Conservation (phyloP, 2,113 vertebrate species). For the Cettia cetti region DNA sequence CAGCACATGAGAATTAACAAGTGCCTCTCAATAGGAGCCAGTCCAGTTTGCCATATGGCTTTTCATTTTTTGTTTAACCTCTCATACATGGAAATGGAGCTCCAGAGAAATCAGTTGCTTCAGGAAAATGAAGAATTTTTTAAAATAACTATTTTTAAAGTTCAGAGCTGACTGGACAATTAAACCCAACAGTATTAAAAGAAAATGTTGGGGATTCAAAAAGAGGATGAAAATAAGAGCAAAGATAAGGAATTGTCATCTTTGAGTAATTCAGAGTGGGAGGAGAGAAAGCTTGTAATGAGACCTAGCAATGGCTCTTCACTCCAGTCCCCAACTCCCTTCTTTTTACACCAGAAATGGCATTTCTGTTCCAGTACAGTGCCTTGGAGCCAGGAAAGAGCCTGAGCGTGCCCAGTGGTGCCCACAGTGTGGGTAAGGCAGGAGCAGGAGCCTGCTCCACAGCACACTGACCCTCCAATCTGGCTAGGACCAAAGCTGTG, state of each 20-base stretch:
- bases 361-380: background rate
- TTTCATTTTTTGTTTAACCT: background rate
- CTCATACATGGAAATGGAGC: background rate
- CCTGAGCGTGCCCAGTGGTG: background rate
- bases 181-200: background rate
- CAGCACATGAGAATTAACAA: background rate
- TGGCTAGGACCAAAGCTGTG: background rate
- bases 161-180: background rate
- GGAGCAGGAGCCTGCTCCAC: background rate
- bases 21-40: background rate
- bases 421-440: background rate
- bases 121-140: background rate
- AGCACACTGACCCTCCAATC: background rate
- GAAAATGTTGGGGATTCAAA: background rate
- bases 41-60: background rate
- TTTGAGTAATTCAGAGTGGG: background rate
- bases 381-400: background rate
- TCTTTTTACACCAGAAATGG: background rate
- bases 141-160: background rate
- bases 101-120: background rate
- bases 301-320: background rate
- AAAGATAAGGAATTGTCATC: background rate
- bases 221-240: background rate
- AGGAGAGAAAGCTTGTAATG: background rate
- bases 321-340: background rate